Conservation (phyloP, 1,140 invertebrate genomes). For the Neodiprion lecontei region DNA sequence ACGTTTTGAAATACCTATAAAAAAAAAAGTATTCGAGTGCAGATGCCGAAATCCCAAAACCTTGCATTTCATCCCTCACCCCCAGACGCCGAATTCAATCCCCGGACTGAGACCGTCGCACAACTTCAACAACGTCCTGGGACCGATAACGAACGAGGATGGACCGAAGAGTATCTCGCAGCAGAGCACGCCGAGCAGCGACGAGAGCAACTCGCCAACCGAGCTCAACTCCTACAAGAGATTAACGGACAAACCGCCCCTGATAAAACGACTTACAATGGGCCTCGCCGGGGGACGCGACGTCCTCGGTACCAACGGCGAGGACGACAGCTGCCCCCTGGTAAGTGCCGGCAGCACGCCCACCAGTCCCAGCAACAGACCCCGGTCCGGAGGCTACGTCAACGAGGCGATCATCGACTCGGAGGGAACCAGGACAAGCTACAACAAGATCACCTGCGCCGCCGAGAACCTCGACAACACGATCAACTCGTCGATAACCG, state of each 20-base stretch:
- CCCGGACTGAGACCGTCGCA: conserved; percentile 62
- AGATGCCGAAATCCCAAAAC: not conserved
- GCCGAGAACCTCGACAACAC: conserved; percentile 61
- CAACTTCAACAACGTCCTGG: conserved; percentile 60
- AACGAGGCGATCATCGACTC: conserved; percentile 71
- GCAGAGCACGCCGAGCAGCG: conserved; percentile 78
- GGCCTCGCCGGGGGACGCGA: conserved; percentile 65
- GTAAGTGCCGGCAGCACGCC: conserved; percentile 65
- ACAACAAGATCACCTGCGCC: conserved; percentile 54
- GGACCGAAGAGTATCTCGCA: conserved; percentile 60
- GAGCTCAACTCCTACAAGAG: conserved; percentile 86
- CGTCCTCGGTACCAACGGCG: conserved; percentile 54
- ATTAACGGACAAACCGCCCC: conserved; percentile 80
- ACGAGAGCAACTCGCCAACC: conserved; percentile 87
- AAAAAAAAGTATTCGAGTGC: not conserved
- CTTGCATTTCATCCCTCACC: not conserved
- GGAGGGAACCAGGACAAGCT: conserved; percentile 50
- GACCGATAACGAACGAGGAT: conserved; percentile 52
- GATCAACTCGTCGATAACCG: conserved; percentile 58
- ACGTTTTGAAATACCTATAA: too few species aligned
- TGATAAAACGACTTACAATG: conserved; percentile 80
- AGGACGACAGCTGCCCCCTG: conserved; percentile 69
- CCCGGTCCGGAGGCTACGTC: conserved; percentile 77
- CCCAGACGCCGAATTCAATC: conserved; percentile 59
- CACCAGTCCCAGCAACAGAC: conserved; percentile 65